A percentile compares a stretch with the other conserved stretches of the same genome.
phyloP scores from a whole-genome alignment of 1,140 invertebrate species.

The Euura saliciscinereae region DNA sequence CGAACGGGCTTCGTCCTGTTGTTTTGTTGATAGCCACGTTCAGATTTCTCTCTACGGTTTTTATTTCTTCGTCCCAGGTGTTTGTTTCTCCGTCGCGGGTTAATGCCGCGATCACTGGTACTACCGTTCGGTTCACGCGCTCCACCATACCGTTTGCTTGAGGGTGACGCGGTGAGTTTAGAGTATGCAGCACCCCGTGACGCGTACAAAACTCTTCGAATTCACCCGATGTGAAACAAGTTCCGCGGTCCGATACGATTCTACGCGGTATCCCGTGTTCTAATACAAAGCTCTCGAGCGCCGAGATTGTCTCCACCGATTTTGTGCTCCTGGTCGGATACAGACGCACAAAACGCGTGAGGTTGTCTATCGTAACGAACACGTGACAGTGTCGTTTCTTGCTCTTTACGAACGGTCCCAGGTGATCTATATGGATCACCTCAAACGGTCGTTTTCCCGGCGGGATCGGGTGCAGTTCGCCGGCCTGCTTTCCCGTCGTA shows the following conservation, averaged over 20 bases:
- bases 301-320: conserved; percentile 8
- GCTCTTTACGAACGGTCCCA: conserved; percentile 22
- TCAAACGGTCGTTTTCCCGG: conserved; percentile 25
- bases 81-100: neutral
- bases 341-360: conserved; percentile 21
- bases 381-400: conserved; percentile 18
- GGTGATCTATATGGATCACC: conserved; percentile 26
- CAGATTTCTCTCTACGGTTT: conserved; percentile 20
- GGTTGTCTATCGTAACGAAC: conserved; percentile 23
- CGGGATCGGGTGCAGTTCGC: conserved; percentile 29
- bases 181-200: conserved; percentile 33
- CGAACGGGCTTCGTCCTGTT: conserved; percentile 24
- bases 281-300: conserved; percentile 21
- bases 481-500: conserved; percentile 19
- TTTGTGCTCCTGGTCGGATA: conserved; percentile 13
- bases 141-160: conserved; percentile 39
- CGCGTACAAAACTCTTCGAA: conserved; percentile 34
- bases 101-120: conserved; percentile 14
- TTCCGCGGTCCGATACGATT: conserved; percentile 40
- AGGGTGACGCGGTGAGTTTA: conserved; percentile 36
- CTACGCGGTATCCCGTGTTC: conserved; percentile 26
- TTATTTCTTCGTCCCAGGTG: conserved; percentile 20
- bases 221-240: conserved; percentile 33
- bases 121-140: conserved; percentile 18
- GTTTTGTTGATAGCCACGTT: conserved; percentile 20